A percentile compares a stretch with the other conserved stretches of the same genome.
Conservation (phyloP, 2,888 invertebrate species). For the Hydraecia micacea region DNA sequence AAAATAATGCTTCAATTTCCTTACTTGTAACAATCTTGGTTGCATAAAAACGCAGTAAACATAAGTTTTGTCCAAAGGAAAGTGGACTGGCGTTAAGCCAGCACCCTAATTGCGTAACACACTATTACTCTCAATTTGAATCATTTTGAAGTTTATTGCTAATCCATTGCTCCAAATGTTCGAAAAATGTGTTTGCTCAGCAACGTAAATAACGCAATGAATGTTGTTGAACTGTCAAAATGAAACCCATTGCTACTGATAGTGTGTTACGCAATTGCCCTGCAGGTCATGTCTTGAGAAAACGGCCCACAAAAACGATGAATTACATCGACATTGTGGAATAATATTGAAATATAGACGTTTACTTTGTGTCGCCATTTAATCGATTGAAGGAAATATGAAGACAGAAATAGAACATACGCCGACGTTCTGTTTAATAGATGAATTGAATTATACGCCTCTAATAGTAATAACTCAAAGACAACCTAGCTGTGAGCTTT, state of each 20-base stretch:
- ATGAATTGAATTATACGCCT: conserved; percentile 34
- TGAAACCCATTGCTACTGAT: too few relatives aligned
- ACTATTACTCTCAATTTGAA: too few relatives aligned
- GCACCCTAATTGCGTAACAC: too few relatives aligned
- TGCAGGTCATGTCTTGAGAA: conserved; percentile 6
- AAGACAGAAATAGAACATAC: conserved; percentile 37
- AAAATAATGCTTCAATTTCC: conserved; percentile 25
- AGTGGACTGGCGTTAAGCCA: conserved; percentile 16
- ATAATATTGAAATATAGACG: conserved; percentile 28
- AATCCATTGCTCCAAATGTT: too few relatives aligned
- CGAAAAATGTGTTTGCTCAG: too few relatives aligned
- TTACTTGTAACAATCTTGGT: conserved; percentile 5
- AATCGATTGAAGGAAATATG: conserved; percentile 31
- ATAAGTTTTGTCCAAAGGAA: conserved; percentile 31
- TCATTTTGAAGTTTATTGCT: too few relatives aligned
- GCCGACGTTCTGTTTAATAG: conserved; percentile 4
- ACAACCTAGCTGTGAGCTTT: conserved; percentile 4
- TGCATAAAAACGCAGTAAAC: conserved; percentile 2
- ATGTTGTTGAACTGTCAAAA: too few relatives aligned
- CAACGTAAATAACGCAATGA: too few relatives aligned
- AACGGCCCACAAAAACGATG: background rate
- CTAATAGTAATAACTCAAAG: conserved; percentile 34
- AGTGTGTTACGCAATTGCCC: too few relatives aligned
- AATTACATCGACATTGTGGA: conserved; percentile 1
- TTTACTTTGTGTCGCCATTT: conserved; percentile 11